Evolutionary conservation across 2,888 invertebrate genomes (phyloP).

Genomic region (Sesamia inferens): DNA sequence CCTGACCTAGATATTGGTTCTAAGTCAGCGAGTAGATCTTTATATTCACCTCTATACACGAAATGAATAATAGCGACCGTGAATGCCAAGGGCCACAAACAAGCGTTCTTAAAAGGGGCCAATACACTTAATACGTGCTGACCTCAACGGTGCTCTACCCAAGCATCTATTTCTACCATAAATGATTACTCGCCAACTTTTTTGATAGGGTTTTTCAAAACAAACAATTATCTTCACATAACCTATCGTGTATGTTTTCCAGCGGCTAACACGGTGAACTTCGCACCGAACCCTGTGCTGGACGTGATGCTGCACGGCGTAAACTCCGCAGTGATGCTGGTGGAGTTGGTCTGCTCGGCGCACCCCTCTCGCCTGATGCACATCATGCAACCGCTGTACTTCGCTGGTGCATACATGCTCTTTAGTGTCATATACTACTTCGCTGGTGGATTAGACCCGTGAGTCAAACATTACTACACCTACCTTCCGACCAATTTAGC

Average conservation of each 20-base stretch:
- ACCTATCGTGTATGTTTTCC: slow-evolving; percentile 53
- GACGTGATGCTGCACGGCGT: slow-evolving; percentile 89
- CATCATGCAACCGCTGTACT: slow-evolving; percentile 92
- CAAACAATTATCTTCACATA: background rate
- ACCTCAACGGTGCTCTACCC: background rate
- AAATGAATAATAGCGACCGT: background rate
- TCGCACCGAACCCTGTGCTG: slow-evolving; percentile 82
- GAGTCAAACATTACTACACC: slow-evolving; percentile 64
- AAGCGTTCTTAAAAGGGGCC: background rate
- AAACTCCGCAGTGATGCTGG: slow-evolving; percentile 93
- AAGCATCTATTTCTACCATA: background rate
- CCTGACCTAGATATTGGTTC: slow-evolving; percentile 5
- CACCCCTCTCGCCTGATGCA: slow-evolving; percentile 92
- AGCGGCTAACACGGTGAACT: slow-evolving; percentile 78
- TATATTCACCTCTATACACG: background rate
- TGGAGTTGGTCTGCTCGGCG: slow-evolving; percentile 93
- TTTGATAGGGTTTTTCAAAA: background rate
- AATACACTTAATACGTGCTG: background rate
- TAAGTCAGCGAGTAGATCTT: background rate
- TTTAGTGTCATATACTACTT: slow-evolving; percentile 93
- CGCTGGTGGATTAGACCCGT: slow-evolving; percentile 93
- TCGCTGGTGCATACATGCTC: slow-evolving; percentile 92
- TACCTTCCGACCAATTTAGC: background rate
- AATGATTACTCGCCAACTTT: background rate
- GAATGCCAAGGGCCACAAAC: background rate